Evolutionary conservation across 2,797 vertebrate species (phyloP).

Genomic region (Gobionotothen gibberifrons): DNA sequence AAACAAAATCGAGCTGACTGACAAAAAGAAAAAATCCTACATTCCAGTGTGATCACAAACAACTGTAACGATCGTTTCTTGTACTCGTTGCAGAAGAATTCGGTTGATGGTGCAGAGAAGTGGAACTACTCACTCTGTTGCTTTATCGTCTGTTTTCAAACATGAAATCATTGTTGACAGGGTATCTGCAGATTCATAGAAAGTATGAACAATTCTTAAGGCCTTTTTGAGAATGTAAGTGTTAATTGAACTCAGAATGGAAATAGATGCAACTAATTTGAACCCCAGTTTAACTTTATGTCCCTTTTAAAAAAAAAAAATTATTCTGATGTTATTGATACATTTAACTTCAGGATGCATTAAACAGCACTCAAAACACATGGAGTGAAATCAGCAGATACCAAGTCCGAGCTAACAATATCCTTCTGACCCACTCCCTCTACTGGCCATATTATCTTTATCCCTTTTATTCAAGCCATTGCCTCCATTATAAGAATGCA

Average conservation of each 20-base stretch:
- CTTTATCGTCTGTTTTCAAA: constrained; percentile 17
- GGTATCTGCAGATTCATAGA: constrained; percentile 31
- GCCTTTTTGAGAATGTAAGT: constrained; percentile 5
- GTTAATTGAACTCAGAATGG: constrained; percentile 6
- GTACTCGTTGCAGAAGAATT: constrained; percentile 44
- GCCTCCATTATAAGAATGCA: constrained; percentile 3
- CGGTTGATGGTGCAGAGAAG: constrained; percentile 47
- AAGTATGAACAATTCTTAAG: constrained; percentile 5
- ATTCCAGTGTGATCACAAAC: constrained; percentile 62
- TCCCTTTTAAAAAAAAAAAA: background rate
- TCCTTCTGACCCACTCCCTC: constrained; percentile 53
- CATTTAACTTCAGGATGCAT: constrained; percentile 1
- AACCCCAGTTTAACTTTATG: background rate
- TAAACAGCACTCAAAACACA: background rate
- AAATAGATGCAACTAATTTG: constrained; percentile 7
- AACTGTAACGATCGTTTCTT: constrained; percentile 44
- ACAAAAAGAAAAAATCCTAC: constrained; percentile 34
- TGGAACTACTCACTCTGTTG: constrained; percentile 40
- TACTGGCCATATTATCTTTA: constrained; percentile 45
- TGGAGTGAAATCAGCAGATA: constrained; percentile 40
- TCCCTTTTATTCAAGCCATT: constrained; percentile 1
- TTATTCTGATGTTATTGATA: background rate
- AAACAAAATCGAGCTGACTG: constrained; percentile 59
- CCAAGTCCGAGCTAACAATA: constrained; percentile 35
- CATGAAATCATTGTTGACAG: constrained; percentile 16